Percentiles rank a stretch among this genome's conserved stretches.
Conservation (phyloP, 1,140 invertebrate genomes). For the Drosophila auraria region DNA sequence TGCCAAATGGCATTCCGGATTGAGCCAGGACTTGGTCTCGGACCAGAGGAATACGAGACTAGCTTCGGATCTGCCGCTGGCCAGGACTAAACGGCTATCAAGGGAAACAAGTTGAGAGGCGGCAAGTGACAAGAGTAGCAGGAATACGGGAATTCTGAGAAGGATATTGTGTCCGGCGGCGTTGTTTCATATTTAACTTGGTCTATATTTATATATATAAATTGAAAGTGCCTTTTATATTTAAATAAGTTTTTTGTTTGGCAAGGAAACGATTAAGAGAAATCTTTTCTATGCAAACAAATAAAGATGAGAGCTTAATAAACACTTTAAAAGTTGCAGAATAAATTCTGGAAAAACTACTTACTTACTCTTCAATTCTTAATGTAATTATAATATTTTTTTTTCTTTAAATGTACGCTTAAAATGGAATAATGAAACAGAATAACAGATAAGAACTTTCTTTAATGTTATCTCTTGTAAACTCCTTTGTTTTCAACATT, state of each 20-base stretch:
- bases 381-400: no score
- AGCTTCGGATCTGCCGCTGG: conserved; percentile 51
- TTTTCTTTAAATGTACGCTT: no score
- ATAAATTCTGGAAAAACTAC: not conserved
- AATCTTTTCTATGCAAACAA: not conserved
- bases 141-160: conserved; percentile 7
- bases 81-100: conserved; percentile 61
- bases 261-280: not conserved
- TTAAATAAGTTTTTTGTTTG: not conserved
- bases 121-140: conserved; percentile 41
- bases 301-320: not conserved
- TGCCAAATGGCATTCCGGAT: conserved; percentile 59
- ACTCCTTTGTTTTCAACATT: not conserved
- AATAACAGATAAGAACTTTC: not conserved
- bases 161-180: conserved; percentile 32
- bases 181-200: conserved; percentile 29
- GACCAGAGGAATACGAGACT: conserved; percentile 28
- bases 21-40: conserved; percentile 36
- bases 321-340: not conserved
- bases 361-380: not conserved
- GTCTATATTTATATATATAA: not conserved
- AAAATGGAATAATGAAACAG: no score
- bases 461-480: not conserved
- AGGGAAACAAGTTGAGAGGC: conserved; percentile 36
- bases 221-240: conserved; percentile 24